A percentile compares a stretch with the other conserved stretches of the same genome.
Conservation (phyloP, 1,140 invertebrate genomes). For the Hylaeus volcanicus region DNA sequence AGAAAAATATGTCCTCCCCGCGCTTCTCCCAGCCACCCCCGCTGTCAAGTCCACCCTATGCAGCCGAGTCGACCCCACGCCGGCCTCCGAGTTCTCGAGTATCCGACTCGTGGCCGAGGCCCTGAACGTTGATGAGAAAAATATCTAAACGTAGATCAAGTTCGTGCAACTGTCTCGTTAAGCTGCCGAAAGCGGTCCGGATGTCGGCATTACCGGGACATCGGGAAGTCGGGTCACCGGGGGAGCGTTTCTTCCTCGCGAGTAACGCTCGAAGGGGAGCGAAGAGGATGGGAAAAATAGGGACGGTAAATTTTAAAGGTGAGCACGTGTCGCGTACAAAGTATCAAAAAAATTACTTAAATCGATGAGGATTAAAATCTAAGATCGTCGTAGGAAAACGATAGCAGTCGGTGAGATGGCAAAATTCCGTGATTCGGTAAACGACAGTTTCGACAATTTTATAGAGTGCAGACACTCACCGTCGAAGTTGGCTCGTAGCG, state of each 20-base stretch:
- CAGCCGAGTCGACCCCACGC: slow-evolving; percentile 4
- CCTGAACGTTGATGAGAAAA: slow-evolving; percentile 75
- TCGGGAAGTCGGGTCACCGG: slow-evolving; percentile 7
- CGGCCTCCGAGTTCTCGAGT: slow-evolving; percentile 17
- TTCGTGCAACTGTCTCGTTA: slow-evolving; percentile 70
- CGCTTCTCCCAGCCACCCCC: slow-evolving; percentile 8
- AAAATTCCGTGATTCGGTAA: too few relatives aligned
- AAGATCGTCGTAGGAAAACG: too few relatives aligned
- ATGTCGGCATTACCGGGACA: slow-evolving; percentile 57
- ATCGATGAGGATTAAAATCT: too few relatives aligned
- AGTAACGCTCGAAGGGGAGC: slow-evolving; percentile 6
- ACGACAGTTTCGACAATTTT: too few relatives aligned
- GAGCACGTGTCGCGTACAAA: too few relatives aligned
- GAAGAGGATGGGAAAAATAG: background rate
- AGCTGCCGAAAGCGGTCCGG: slow-evolving; percentile 66
- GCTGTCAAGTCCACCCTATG: slow-evolving; percentile 51
- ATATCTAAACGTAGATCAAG: slow-evolving; percentile 79
- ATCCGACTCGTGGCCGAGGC: slow-evolving; percentile 22
- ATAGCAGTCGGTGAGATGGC: too few relatives aligned
- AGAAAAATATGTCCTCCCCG: slow-evolving; percentile 75
- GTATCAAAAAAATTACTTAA: too few relatives aligned
- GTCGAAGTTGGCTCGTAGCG: background rate
- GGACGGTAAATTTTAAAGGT: background rate
- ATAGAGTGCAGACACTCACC: too few relatives aligned
- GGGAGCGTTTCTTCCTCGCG: background rate